Base-by-base conservation (phyloP, 2,888 invertebrate genomes). In the Baronia brevicornis region DNA sequence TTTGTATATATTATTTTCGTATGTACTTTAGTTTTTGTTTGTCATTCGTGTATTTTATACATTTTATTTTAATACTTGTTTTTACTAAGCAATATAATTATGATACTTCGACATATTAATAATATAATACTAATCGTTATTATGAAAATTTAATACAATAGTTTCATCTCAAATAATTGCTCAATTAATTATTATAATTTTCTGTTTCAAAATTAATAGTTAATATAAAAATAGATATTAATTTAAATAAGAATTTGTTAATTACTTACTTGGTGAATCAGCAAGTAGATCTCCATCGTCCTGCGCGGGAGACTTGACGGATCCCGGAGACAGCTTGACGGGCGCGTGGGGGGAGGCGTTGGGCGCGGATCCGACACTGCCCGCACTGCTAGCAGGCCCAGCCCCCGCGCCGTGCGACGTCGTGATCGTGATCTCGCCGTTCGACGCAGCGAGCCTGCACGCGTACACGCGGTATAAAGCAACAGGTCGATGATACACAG, bases 251-350 rank as follows among this genome's bases (percentile, higher is more conserved):
- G n/a, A n/a, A n/a, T n/a, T n/a, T n/a, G n/a, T n/a, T n/a, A n/a
- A n/a, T n/a, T n/a, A 90, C 92, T 91, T 88, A 94, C 94, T 93
- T 72, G 94, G 93, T 32, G 93, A 93, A 78, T 94, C 93, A 58
- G 91, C 90, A 24, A 93, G 86, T 46, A 93, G 82, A 80, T 94
- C 93, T 1, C 86, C 86, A 43, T 89, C 91, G 23, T 89, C 88
- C 14, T 89, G 90, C 42, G 87, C 86, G 20, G 90, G 90, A 23
- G 90, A 74, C 48, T 87, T 87, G 29, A 82, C 80, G 4, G 89
- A 88, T 27, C 87, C 82, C 0, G 90, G 90, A 26, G 89, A 89
- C 63, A 90, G 73, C 63, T 90, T 89, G 58, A 90, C 86, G n/a
- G 71, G 72, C 33, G 77, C 66, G 56, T 90, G 87, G 32, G 75